Evolutionary conservation across 2,113 vertebrate genomes (phyloP).

Genomic region (Syrrhaptes paradoxus): DNA sequence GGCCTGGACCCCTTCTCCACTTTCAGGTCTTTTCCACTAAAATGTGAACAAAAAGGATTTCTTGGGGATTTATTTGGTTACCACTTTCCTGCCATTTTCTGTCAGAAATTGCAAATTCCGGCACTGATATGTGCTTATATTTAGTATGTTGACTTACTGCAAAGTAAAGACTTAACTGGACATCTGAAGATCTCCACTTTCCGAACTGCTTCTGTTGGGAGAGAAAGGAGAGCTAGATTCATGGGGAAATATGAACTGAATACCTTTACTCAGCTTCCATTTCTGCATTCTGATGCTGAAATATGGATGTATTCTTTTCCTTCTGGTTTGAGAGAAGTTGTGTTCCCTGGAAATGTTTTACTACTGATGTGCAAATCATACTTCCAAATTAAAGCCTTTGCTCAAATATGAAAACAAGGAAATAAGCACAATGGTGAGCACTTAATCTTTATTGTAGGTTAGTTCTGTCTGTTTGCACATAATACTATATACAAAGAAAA

Average conservation of each 20-base stretch:
- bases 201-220: neutral
- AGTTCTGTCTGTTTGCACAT: neutral
- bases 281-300: neutral
- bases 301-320: too few species aligned
- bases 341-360: neutral
- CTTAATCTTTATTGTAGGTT: neutral
- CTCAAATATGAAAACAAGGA: neutral
- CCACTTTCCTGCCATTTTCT: neutral
- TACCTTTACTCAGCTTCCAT: neutral
- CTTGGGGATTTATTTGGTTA: neutral
- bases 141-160: neutral
- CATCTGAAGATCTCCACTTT: neutral
- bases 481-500: neutral
- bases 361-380: fast-evolving
- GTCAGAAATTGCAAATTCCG: neutral
- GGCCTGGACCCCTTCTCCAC: neutral
- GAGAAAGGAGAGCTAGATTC: neutral
- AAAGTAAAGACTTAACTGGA: neutral
- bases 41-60: neutral
- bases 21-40: neutral
- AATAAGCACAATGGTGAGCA: neutral
- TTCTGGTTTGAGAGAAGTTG: neutral
- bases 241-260: fast-evolving
- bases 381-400: neutral
- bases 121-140: fast-evolving